A percentile compares a stretch with the other conserved stretches of the same genome.
Conservation (phyloP, 2,797 vertebrate species). For the Muraenolepis orangiensis region DNA sequence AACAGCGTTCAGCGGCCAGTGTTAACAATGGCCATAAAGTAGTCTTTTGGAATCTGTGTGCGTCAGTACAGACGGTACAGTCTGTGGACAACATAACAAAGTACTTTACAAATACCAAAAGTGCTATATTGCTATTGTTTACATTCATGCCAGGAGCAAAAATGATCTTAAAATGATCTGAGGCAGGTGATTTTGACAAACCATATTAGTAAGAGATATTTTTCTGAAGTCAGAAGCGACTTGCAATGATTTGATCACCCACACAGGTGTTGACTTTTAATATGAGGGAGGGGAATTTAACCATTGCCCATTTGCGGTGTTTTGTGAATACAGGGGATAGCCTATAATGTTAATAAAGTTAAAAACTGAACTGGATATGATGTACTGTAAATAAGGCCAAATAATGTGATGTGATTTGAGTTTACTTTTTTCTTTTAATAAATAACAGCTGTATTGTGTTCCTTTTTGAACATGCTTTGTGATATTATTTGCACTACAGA, state of each 20-base stretch:
- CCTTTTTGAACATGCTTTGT: slow-evolving; percentile 52
- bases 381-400: slow-evolving; percentile 52
- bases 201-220: too few species aligned
- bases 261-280: background rate
- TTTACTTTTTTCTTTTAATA: slow-evolving; percentile 31
- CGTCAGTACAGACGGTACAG: background rate
- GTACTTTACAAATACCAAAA: background rate
- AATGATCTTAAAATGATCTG: too few species aligned
- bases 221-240: background rate
- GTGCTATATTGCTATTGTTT: background rate
- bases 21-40: background rate
- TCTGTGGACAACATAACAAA: background rate
- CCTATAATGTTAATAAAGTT: slow-evolving; percentile 51
- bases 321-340: slow-evolving; percentile 30
- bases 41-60: background rate
- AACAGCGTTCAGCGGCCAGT: too few species aligned
- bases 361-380: slow-evolving; percentile 51
- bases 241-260: background rate
- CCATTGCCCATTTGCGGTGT: slow-evolving; percentile 4
- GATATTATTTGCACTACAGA: slow-evolving; percentile 74
- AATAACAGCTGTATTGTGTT: slow-evolving; percentile 40
- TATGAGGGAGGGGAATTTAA: background rate
- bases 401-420: slow-evolving; percentile 48
- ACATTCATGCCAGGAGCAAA: too few species aligned
- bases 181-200: too few species aligned